These are phyloP conservation scores for Formicarius rufipectus DNA, from an alignment of 2,113 vertebrate genomes.

Conservation along the genomic window DNA sequence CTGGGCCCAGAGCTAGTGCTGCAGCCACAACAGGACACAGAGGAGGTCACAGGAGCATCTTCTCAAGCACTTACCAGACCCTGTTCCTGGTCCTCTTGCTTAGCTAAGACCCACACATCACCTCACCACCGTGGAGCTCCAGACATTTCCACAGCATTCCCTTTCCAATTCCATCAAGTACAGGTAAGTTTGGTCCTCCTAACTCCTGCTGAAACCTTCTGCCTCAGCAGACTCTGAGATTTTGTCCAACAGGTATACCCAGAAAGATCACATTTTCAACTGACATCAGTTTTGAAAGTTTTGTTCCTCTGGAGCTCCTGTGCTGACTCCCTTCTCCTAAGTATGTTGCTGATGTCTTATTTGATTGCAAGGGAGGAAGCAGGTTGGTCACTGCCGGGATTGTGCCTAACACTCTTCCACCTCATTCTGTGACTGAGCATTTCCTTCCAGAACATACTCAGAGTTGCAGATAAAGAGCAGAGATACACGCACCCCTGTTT, in stretches of 20 bases:
- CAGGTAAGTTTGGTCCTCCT: not conserved
- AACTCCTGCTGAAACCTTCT: not conserved
- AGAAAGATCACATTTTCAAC: not conserved
- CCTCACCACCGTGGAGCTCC: not conserved
- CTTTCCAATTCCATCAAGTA: not conserved
- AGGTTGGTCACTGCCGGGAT: not conserved
- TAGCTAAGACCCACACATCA: not conserved
- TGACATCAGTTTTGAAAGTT: not conserved
- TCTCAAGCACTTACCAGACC: not conserved
- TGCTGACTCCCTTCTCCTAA: not conserved
- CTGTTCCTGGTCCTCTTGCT: not conserved
- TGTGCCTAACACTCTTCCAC: not conserved
- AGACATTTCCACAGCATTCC: too few species aligned
- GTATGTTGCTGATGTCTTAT: not conserved
- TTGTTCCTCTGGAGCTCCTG: not conserved
- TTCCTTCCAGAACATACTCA: not conserved
- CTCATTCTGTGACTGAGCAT: not conserved
- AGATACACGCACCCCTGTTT: accelerated
- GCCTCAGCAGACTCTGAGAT: not conserved
- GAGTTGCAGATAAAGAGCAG: not conserved
- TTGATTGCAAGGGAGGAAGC: not conserved
- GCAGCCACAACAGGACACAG: not conserved
- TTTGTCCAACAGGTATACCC: not conserved
- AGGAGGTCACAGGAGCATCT: not conserved
- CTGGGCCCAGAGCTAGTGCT: not conserved